Base-by-base conservation (phyloP, 2,797 vertebrate genomes). In the Hirundo rustica region DNA sequence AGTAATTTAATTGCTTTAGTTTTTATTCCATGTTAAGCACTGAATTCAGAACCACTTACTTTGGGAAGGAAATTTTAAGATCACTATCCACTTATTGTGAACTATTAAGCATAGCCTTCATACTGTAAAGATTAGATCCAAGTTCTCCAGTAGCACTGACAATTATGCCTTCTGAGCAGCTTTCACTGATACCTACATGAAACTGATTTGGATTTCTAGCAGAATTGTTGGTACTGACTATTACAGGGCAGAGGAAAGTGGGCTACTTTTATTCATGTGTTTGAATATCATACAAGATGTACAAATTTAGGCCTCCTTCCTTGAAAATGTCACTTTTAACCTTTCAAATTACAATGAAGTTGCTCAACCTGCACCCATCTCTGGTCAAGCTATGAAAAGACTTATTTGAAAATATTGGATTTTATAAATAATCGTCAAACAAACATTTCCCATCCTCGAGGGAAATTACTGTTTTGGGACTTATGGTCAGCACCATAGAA, bases 1-100 rank as follows among this genome's bases (percentile, higher is more conserved):
- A 80, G 65, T 45, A 88, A 89, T 86, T 75, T 48, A 70, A 92
- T 48, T 92, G 90, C 90, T 50, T 77, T 93, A 44, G 67, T 83
- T 50, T 84, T 54, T 87, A 76, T 85, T 95, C 58, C 48, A 71
- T 13, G 40, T 82, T 44, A 77, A 51, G 58, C 29, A 91, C 5
- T 62, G 44, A 81, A 89, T 76, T 58, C 36, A 79, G 18, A 70
- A 66, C 32, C 12, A 57, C 5, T 15, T 34, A 47, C 58, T 78
- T 68, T 6, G 38, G 7, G 36, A 14, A 89, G 29, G 7, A 77
- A 42, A 61, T 57, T 57, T 84, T 84, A 68, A 65, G 67, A 54
- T 72, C 32, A 16, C 34, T 68, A 55, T 54, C 13, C 34, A 58
- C 10, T 51, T 86, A 53, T 13, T 38, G 45, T 71, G n/a, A 86